Conservation (phyloP, 2,113 vertebrate genomes). For the Heterotis niloticus region DNA sequence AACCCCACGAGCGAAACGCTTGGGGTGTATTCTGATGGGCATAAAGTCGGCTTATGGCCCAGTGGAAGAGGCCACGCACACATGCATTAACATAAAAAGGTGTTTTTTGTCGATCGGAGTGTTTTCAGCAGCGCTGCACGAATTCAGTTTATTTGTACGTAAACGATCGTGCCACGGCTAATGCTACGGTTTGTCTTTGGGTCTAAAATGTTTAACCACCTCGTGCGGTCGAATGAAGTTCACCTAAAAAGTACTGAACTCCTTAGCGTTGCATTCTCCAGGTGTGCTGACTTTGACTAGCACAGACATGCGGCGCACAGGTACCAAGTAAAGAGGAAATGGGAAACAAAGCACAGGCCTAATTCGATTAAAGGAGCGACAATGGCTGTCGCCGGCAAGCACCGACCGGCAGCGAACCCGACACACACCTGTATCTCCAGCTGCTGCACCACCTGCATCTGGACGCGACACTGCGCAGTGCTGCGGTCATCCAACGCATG, state of each 20-base stretch:
- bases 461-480: conserved; percentile 95
- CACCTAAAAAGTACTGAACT: no score
- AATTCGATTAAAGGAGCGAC: conserved; percentile 67
- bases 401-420: conserved; percentile 24
- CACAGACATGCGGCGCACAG: conserved; percentile 54
- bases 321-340: conserved; percentile 54
- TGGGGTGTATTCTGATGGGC: conserved; percentile 35
- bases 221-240: no score
- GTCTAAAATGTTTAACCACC: no score
- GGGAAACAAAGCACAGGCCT: conserved; percentile 63
- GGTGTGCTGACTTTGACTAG: conserved; percentile 68
- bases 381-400: conserved; percentile 36
- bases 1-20: conserved; percentile 34
- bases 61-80: neutral
- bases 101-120: no score
- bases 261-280: conserved; percentile 52
- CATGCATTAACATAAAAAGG: neutral
- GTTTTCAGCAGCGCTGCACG: neutral
- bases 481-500: conserved; percentile 95
- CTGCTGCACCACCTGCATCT: conserved; percentile 98
- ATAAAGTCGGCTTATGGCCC: conserved; percentile 30
- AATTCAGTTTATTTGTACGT: conserved; percentile 7
- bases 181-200: no score
- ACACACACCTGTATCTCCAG: conserved; percentile 94
- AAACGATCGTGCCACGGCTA: neutral